Base-by-base conservation (phyloP, 1,140 invertebrate species). In the Macrobrachium rosenbergii region DNA sequence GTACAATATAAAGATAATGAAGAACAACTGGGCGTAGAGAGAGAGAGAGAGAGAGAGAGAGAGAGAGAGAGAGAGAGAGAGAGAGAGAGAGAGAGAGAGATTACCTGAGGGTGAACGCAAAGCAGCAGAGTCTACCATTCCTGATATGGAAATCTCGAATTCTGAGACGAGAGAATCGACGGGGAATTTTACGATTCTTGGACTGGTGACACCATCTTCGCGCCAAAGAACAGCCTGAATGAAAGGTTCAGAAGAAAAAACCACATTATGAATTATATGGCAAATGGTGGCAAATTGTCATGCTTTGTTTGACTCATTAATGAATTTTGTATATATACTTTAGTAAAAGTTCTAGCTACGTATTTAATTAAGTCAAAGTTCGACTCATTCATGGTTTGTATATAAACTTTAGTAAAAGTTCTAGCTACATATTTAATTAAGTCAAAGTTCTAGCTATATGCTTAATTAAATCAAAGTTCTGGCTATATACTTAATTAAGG, bases 71-170 rank as follows among this genome's bases (percentile, higher is more conserved):
- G 5, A 67, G 28, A 45, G 21, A 17, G 72, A 75, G 37, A 19
- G 59, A 59, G 43, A 63, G 21, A 28, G 11, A 80, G 37, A 14
- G 37, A 80, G 12, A 67, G n/a, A 69, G 19, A 60, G 72, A 52
- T 80, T 11, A 87, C 85, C 78, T 12, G 78, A 82, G 23, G 83
- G 83, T 2, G 85, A 81, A 0, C 12, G 8, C 5, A 87, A 69
- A 8, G 14, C 19, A 45, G 85, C 85, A 17, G 85, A 63, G 21
- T 19, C n/a, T 19, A 82, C 78, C 14, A 59, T 59, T 6, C 85
- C 85, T 17, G 85, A 75, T 5, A 87, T 64, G 12, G 78, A 73
- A 67, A 87, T 79, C 23, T 87, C 77, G 10, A 87, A 23, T 28
- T 63, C 69, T 23, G 17, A 45, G 0, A 87, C 52, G 17, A 87